phyloP scores from a whole-genome alignment of 2,113 vertebrate genomes.

The Pao palembangensis region DNA sequence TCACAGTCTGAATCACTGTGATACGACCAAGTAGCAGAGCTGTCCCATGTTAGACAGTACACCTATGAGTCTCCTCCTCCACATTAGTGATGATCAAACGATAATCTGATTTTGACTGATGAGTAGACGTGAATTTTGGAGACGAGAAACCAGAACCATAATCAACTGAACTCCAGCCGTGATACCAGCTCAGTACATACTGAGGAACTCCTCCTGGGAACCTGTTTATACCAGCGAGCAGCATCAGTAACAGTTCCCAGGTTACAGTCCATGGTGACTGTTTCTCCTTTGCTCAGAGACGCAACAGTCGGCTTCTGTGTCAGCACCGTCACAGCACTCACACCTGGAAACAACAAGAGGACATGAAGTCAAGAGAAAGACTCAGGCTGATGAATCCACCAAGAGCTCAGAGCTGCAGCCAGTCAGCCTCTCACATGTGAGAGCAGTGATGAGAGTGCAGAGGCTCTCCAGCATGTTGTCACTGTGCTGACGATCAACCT shows the following conservation, averaged over 20 bases:
- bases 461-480: constrained; percentile 55
- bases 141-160: constrained; percentile 54
- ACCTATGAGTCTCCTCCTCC: constrained; percentile 52
- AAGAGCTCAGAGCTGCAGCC: constrained; percentile 23
- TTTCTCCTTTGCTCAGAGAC: constrained; percentile 30
- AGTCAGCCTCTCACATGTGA: constrained; percentile 35
- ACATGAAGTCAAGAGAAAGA: constrained; percentile 20
- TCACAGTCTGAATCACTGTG: constrained; percentile 54
- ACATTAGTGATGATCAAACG: constrained; percentile 45
- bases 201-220: constrained; percentile 35
- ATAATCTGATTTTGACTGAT: constrained; percentile 34
- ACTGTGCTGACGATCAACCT: constrained; percentile 29
- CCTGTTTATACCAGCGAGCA: constrained; percentile 46
- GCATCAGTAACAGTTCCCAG: background rate
- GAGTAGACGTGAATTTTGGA: constrained; percentile 34
- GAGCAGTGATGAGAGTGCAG: constrained; percentile 51
- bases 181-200: accelerated
- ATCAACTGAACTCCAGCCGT: accelerated
- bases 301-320: constrained; percentile 45
- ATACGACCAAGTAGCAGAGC: accelerated
- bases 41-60: constrained; percentile 41
- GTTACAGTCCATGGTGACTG: constrained; percentile 44
- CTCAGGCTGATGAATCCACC: constrained; percentile 24
- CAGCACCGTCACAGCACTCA: constrained; percentile 35
- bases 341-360: constrained; percentile 42